Conservation (phyloP, 2,113 vertebrate species). For the Bettongia penicillata region DNA sequence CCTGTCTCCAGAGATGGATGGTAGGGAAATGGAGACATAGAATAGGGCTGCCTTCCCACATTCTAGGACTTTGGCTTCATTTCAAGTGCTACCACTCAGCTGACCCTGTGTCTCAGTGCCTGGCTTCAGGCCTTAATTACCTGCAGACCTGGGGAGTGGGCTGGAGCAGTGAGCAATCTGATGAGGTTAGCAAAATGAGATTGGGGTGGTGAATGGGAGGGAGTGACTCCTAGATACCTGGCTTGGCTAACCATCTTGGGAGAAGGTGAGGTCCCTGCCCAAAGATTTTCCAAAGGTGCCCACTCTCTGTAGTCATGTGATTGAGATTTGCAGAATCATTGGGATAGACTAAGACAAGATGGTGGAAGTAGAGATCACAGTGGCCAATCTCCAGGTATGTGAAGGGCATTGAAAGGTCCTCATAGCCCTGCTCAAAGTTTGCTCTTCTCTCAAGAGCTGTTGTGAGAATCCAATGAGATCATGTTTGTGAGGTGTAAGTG, state of each 20-base stretch:
- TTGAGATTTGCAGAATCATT: neutral
- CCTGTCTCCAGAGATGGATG: neutral
- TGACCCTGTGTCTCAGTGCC: neutral
- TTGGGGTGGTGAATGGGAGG: neutral
- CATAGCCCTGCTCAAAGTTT: neutral
- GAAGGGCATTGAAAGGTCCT: neutral
- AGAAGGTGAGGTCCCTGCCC: neutral
- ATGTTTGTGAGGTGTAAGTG: neutral
- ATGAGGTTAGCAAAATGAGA: neutral
- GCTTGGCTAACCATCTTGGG: neutral
- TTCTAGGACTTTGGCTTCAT: neutral
- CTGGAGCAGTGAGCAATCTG: neutral
- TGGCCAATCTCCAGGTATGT: no score
- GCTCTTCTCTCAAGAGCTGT: neutral
- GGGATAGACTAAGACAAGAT: neutral
- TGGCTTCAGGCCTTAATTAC: neutral
- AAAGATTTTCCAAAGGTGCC: neutral
- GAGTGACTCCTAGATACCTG: neutral
- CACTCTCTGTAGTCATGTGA: neutral
- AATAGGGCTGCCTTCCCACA: neutral
- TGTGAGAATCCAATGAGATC: neutral
- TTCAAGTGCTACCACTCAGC: neutral
- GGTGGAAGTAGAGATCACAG: neutral
- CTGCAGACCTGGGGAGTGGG: neutral
- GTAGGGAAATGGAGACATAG: neutral